Evolutionary conservation across 2,797 vertebrate genomes (phyloP).

Genomic region (Ceyx erithaca): DNA sequence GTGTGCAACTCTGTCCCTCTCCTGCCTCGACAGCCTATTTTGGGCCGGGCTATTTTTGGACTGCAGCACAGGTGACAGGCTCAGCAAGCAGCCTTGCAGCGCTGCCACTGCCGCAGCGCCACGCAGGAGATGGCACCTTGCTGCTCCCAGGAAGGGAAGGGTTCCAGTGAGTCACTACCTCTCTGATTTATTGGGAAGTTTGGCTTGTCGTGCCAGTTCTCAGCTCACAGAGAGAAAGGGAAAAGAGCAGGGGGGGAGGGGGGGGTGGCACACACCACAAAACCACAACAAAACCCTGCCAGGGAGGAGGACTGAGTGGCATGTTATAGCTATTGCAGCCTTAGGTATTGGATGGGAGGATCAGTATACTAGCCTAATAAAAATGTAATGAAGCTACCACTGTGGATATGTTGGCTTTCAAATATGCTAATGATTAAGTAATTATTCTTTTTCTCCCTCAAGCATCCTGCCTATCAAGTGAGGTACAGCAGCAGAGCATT

Average conservation of each 20-base stretch:
- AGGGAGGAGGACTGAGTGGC: background rate
- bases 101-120: background rate
- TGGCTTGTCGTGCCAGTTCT: background rate
- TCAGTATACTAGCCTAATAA: background rate
- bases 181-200: conserved; percentile 21
- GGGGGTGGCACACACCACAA: background rate
- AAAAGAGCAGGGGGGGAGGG: too few species aligned
- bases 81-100: background rate
- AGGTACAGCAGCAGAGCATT: background rate
- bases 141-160: background rate
- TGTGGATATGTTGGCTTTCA: conserved; percentile 10
- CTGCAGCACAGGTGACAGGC: conserved; percentile 26
- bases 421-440: conserved; percentile 45
- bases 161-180: background rate
- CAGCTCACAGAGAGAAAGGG: background rate
- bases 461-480: background rate
- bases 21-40: conserved; percentile 7
- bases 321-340: background rate
- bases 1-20: background rate
- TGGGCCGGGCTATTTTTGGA: conserved; percentile 58
- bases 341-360: background rate
- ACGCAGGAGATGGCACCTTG: background rate
- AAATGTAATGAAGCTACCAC: background rate
- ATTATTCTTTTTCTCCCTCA: background rate
- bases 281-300: background rate